phyloP scores from a whole-genome alignment of 2,888 invertebrate species.

The Lithophane socia region DNA sequence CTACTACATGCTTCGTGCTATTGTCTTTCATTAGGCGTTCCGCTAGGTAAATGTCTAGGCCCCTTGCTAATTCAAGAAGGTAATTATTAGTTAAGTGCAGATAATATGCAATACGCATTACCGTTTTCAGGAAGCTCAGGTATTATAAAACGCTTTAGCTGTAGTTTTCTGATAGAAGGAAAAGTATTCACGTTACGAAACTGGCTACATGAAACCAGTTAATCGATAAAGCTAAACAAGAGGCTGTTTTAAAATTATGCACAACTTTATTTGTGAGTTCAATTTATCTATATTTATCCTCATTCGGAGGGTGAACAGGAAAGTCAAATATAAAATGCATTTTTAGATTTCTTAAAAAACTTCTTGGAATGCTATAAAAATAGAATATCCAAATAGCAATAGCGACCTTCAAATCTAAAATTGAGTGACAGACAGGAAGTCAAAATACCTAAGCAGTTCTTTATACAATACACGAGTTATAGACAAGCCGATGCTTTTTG shows the following conservation, averaged over 20 bases:
- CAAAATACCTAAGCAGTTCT: not conserved
- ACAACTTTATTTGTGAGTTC: not conserved
- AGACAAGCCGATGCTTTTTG: not conserved
- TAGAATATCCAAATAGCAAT: not conserved
- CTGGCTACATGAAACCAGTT: not conserved
- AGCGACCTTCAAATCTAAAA: constrained; percentile 9
- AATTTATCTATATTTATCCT: constrained; percentile 3
- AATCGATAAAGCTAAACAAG: not conserved
- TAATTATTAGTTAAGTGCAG: no score
- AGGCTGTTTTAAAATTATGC: not conserved
- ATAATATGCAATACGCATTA: no score
- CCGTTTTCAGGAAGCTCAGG: no score
- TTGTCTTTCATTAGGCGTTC: constrained; percentile 24
- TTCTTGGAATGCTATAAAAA: not conserved
- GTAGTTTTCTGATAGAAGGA: no score
- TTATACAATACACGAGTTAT: not conserved
- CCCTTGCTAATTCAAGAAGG: no score
- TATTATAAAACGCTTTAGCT: no score
- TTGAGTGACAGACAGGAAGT: not conserved
- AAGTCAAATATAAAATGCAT: constrained; percentile 9
- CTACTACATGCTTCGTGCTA: not conserved
- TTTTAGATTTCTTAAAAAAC: constrained; percentile 4
- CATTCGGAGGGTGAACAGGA: not conserved
- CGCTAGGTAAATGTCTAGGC: no score
- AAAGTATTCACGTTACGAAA: not conserved